phyloP scores from a whole-genome alignment of 2,888 invertebrate species.

The Andrena haemorrhoa region DNA sequence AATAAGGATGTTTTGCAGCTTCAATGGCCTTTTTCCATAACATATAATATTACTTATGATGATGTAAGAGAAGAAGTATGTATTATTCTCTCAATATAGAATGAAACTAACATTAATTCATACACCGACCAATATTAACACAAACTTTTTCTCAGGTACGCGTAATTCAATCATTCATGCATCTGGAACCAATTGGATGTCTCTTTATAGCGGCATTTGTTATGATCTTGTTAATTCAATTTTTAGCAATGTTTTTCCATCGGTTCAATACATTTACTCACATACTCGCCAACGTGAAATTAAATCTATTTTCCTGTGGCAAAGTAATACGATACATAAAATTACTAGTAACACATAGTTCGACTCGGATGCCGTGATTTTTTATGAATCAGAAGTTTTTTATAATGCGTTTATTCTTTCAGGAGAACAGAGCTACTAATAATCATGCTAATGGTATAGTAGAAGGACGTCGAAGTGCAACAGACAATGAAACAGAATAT shows the following conservation, averaged over 20 bases:
- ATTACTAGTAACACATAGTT: slow-evolving; percentile 5
- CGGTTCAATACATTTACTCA: slow-evolving; percentile 88
- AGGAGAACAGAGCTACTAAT: slow-evolving; percentile 90
- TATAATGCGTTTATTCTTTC: slow-evolving; percentile 61
- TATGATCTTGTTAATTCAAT: slow-evolving; percentile 87
- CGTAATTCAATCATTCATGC: slow-evolving; percentile 85
- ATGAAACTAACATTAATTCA: neutral
- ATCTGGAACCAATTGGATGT: slow-evolving; percentile 88
- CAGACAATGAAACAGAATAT: slow-evolving; percentile 85
- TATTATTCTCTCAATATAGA: slow-evolving; percentile 1
- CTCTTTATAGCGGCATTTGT: slow-evolving; percentile 88
- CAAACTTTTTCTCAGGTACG: slow-evolving; percentile 77
- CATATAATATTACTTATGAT: slow-evolving; percentile 85
- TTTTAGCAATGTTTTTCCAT: slow-evolving; percentile 89
- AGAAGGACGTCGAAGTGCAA: slow-evolving; percentile 92
- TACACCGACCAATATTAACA: neutral
- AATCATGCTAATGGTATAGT: slow-evolving; percentile 95
- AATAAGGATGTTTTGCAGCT: slow-evolving; percentile 87
- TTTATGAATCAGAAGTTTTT: neutral
- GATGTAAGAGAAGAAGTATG: slow-evolving; percentile 82
- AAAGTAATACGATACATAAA: slow-evolving; percentile 87
- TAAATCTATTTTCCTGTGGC: slow-evolving; percentile 89
- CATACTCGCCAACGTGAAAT: slow-evolving; percentile 94
- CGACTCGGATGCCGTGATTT: slow-evolving; percentile 3
- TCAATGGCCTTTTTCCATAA: slow-evolving; percentile 86